Base-by-base conservation (phyloP, 2,797 vertebrate genomes). In the Sebastes hubbsi region DNA sequence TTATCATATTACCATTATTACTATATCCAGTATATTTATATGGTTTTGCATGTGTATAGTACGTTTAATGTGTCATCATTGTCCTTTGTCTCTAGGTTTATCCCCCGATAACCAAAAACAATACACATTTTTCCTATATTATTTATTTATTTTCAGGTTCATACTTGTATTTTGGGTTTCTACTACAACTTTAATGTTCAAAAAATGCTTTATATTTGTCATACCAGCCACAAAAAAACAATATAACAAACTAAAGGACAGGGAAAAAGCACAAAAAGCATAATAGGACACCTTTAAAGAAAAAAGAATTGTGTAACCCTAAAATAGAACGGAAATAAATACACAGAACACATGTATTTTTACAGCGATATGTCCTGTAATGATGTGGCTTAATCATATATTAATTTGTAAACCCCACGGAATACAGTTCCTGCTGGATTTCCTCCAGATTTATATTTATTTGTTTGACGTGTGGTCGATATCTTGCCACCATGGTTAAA, bases 381-480 rank as follows among this genome's bases (percentile, higher is more conserved):
- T 61, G 38, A 56, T 29, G 82, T 3, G 34, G 4, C 73, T 68
- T 86, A 78, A 89, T 80, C 52, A 56, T 27, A 12, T 36, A 22
- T 82, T 84, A 55, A 75, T 58, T 55, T 14, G 32, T 27, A 10
- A 67, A 42, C 12, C 38, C 36, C 3, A 24, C 25, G 64, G 30
- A 72, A 69, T 8, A 52, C 61, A 60, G 60, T 61, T 52, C 71
- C 67, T 63, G 42, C 74, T 60, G 82, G 85, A 65, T 76, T 79
- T 77, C 78, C 76, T 87, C 80, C 59, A 72, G 75, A 87, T 91
- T 91, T 73, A 74, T 89, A 84, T 90, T 83, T 83, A 84, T 89
- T 82, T 82, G 76, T 82, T 66, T 90, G 89, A 92, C 70, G n/a
- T 64, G 22, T 72, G 76, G 68, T 93, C 89, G 75, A 92, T 92